Percentiles rank a stretch among this genome's conserved stretches.
phyloP scores from a whole-genome alignment of 2,797 vertebrate species.

The Macrochelys suwanniensis region DNA sequence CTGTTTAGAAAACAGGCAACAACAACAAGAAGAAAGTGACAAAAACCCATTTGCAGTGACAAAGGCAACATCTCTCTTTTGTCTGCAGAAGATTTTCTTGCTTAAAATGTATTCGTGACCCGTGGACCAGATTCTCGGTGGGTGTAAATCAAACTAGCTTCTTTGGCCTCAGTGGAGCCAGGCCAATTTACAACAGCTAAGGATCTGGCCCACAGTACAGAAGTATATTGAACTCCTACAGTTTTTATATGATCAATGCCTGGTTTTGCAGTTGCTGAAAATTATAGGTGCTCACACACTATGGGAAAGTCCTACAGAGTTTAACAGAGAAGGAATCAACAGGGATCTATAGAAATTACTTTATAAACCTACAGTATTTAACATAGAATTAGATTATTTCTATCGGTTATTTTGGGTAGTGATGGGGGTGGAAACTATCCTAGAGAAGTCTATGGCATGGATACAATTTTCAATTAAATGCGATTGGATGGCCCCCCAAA shows the following conservation, averaged over 20 bases:
- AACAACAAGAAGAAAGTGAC: not conserved
- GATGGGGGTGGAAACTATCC: not conserved
- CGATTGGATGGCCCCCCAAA: not conserved
- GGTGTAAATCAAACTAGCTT: not conserved
- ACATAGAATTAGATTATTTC: constrained; percentile 1
- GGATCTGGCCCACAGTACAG: not conserved
- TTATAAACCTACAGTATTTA: constrained; percentile 1
- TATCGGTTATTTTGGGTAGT: not conserved
- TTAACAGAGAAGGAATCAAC: constrained; percentile 40
- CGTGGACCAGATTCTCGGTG: not conserved
- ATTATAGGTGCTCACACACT: constrained; percentile 16
- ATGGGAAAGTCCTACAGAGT: constrained; percentile 21
- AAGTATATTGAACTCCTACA: not conserved
- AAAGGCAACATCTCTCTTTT: not conserved
- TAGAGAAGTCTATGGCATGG: not conserved
- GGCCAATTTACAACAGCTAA: constrained; percentile 8
- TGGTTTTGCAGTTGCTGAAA: not conserved
- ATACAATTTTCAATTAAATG: not conserved
- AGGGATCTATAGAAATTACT: constrained; percentile 31
- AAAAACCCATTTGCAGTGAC: not conserved
- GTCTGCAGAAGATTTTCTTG: not conserved
- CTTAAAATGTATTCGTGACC: not conserved
- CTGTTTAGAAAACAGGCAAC: not conserved
- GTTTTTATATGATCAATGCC: not conserved
- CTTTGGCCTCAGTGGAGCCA: not conserved